Percentiles rank a stretch among this genome's conserved stretches.
Evolutionary conservation across 2,797 vertebrate species (phyloP).

Genomic region (Pygocentrus nattereri): DNA sequence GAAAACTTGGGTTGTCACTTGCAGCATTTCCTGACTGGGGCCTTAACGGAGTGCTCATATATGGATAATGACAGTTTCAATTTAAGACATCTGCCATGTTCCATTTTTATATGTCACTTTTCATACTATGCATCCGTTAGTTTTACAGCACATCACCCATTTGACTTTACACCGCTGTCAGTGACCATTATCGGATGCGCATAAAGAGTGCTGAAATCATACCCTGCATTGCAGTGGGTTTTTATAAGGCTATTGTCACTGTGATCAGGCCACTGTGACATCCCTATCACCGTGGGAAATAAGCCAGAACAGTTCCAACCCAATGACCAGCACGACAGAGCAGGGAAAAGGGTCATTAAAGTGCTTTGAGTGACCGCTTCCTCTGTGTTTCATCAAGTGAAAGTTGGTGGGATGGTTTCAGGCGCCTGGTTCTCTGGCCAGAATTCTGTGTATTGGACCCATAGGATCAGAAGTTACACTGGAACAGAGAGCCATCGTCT

Average conservation of each 20-base stretch:
- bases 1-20: not conserved
- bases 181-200: too few species aligned
- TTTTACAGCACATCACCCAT: not conserved
- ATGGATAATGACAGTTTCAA: not conserved
- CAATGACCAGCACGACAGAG: not conserved
- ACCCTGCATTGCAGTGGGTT: not conserved
- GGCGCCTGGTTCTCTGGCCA: not conserved
- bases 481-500: too few species aligned
- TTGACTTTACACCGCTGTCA: constrained; percentile 7
- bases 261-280: not conserved
- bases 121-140: not conserved
- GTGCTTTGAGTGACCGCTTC: not conserved
- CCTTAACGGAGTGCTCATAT: not conserved
- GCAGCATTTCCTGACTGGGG: not conserved
- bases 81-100: not conserved
- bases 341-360: not conserved
- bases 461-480: not conserved
- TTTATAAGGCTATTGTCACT: not conserved
- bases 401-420: not conserved
- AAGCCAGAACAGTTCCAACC: constrained; percentile 9
- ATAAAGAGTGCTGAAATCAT: not conserved
- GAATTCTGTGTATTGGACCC: not conserved
- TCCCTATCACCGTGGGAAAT: not conserved
- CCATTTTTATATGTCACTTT: not conserved
- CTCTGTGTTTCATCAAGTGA: constrained; percentile 9